Evolutionary conservation across 2,888 invertebrate species (phyloP).

Genomic region (Argyra leucocephala): DNA sequence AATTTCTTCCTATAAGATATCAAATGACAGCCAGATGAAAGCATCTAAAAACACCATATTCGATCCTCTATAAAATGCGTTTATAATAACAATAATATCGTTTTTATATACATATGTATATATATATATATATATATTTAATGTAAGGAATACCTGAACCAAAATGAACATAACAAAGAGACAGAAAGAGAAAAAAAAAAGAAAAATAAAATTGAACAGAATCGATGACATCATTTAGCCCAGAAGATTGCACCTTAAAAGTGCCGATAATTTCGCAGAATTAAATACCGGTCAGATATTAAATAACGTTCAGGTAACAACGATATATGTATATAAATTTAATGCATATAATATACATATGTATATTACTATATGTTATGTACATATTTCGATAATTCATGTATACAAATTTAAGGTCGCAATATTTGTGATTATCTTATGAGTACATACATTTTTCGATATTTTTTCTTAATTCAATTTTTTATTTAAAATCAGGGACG

Average conservation of each 20-base stretch:
- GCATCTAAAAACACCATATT: no score
- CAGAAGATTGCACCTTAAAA: slow-evolving; percentile 21
- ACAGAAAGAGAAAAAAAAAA: slow-evolving; percentile 9
- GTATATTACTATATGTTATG: background rate
- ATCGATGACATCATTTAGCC: slow-evolving; percentile 20
- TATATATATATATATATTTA: no score
- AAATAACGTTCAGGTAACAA: background rate
- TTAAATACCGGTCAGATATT: slow-evolving; percentile 7
- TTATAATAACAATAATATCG: no score
- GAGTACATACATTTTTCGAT: background rate
- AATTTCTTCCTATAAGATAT: no score
- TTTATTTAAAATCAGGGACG: background rate
- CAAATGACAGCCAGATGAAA: no score
- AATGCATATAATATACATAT: background rate
- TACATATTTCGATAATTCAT: background rate
- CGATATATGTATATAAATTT: background rate
- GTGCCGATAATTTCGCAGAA: slow-evolving; percentile 19
- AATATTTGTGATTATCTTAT: slow-evolving; percentile 3
- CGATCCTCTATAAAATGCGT: no score
- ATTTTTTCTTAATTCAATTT: background rate
- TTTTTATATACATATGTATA: no score
- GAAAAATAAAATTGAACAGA: slow-evolving; percentile 12
- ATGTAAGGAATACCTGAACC: no score
- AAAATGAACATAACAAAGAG: background rate
- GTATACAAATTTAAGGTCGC: no score